Conservation (phyloP, 2,888 invertebrate species). For the Epirrhoe tristata region DNA sequence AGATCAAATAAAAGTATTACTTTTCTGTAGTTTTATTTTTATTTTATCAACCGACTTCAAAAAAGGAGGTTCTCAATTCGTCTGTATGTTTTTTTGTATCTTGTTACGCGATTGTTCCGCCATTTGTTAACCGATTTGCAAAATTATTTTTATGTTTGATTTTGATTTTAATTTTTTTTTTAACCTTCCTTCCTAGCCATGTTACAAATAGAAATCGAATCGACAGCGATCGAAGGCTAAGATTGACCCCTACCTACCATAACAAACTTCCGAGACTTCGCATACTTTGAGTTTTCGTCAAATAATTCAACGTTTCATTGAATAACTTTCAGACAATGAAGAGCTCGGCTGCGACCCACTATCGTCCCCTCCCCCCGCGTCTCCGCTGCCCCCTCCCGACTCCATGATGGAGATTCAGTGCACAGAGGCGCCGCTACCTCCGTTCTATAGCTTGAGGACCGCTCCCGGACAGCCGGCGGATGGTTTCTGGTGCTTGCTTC, state of each 20-base stretch:
- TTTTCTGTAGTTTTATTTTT: background rate
- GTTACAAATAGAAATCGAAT: too few relatives aligned
- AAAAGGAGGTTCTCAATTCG: too few relatives aligned
- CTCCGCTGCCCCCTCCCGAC: slow-evolving; percentile 81
- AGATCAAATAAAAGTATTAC: background rate
- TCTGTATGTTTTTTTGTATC: too few relatives aligned
- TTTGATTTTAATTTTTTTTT: too few relatives aligned
- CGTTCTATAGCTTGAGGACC: slow-evolving; percentile 90
- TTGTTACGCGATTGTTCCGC: too few relatives aligned
- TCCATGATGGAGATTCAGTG: slow-evolving; percentile 91
- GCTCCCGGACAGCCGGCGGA: slow-evolving; percentile 83
- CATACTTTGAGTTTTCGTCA: background rate
- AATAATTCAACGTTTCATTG: background rate
- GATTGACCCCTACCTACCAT: too few relatives aligned
- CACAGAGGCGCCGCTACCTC: slow-evolving; percentile 91
- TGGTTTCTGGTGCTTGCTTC: slow-evolving; percentile 92
- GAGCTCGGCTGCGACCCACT: slow-evolving; percentile 87
- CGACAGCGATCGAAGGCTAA: too few relatives aligned
- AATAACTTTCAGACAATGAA: slow-evolving; percentile 70
- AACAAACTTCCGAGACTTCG: too few relatives aligned
- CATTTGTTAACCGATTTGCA: too few relatives aligned
- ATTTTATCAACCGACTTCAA: too few relatives aligned
- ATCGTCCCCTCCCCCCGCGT: slow-evolving; percentile 82
- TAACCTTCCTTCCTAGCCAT: too few relatives aligned
- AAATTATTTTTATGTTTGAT: too few relatives aligned